Evolutionary conservation across 2,888 invertebrate species (phyloP).

Genomic region (Stomorhina lunata): DNA sequence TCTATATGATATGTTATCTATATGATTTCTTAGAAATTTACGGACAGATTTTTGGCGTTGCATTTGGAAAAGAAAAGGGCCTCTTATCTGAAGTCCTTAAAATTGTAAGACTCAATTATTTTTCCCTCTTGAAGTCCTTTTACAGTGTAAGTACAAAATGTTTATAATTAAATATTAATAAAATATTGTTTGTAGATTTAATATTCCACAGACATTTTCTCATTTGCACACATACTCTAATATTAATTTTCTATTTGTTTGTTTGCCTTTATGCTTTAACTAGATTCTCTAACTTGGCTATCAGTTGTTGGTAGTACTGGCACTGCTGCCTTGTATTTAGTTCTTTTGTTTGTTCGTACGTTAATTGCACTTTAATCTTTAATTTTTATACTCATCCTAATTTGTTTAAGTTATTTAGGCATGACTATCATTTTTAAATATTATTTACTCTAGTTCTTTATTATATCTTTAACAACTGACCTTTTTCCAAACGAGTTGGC

Average conservation of each 20-base stretch:
- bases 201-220: not conserved
- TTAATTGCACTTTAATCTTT: conserved; percentile 47
- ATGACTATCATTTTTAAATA: not conserved
- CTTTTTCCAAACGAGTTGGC: not conserved
- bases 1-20: too few relatives aligned
- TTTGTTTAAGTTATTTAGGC: conserved; percentile 22
- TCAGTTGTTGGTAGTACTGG: not conserved
- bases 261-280: not conserved
- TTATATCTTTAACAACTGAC: not conserved
- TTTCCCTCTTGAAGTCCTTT: not conserved
- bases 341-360: conserved; percentile 21
- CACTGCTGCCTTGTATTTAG: not conserved
- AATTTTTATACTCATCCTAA: conserved; percentile 8
- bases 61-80: too few relatives aligned
- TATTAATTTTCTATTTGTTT: conserved; percentile 7
- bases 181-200: conserved; percentile 47
- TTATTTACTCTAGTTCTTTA: not conserved
- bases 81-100: too few relatives aligned
- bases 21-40: too few relatives aligned
- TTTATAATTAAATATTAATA: conserved; percentile 61
- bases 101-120: not conserved
- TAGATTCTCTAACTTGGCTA: not conserved
- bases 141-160: not conserved
- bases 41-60: too few relatives aligned
- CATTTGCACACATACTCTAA: not conserved